phyloP scores from a whole-genome alignment of 1,140 invertebrate species.

The Neodiprion lecontei region DNA sequence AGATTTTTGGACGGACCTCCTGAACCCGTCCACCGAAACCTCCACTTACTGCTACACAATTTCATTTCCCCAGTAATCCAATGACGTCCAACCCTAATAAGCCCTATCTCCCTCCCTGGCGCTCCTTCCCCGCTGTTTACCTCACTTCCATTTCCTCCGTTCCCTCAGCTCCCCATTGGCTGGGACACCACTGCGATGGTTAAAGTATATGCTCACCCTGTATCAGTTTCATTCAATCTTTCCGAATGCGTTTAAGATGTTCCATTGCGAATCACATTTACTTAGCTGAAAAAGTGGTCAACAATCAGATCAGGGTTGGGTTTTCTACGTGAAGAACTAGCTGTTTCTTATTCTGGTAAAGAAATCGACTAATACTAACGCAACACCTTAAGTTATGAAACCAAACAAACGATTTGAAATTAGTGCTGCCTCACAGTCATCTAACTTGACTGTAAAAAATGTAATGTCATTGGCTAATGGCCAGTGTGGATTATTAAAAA shows the following conservation, averaged over 20 bases:
- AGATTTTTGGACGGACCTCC: not conserved
- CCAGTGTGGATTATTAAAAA: no score
- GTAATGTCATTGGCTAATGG: no score
- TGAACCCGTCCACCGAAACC: not conserved
- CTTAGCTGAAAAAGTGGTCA: not conserved
- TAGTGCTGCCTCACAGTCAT: no score
- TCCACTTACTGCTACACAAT: slow-evolving; percentile 22
- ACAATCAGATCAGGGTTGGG: no score
- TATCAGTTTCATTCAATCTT: not conserved
- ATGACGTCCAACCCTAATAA: slow-evolving; percentile 23
- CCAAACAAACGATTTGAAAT: no score
- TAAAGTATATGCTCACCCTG: no score
- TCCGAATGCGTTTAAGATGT: not conserved
- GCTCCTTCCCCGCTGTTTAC: not conserved
- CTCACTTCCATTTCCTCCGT: not conserved
- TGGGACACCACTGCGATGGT: no score
- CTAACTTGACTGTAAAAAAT: no score
- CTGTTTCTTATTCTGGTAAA: no score
- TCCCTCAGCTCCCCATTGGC: not conserved
- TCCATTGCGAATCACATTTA: not conserved
- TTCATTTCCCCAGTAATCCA: slow-evolving; percentile 29
- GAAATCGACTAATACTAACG: no score
- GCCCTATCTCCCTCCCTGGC: slow-evolving; percentile 21
- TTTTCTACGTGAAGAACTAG: no score
- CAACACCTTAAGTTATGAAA: no score